Conservation (phyloP, 2,888 invertebrate genomes). For the Hemaris fuciformis region DNA sequence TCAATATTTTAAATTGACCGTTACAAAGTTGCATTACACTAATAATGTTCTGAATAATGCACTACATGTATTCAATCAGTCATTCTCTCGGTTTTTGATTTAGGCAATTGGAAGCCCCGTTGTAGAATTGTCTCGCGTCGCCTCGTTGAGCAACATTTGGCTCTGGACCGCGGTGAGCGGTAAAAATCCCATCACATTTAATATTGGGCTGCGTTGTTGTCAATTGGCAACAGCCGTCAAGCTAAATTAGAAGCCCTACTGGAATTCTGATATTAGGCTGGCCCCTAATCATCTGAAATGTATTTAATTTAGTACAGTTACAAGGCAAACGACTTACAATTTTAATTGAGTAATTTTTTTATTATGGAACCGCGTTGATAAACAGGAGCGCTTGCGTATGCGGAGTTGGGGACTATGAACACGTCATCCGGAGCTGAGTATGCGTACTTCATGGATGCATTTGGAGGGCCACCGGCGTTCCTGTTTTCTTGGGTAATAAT, state of each 20-base stretch:
- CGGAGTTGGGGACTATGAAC: conserved; percentile 97
- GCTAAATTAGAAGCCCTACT: not conserved
- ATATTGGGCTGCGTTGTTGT: not conserved
- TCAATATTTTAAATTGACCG: not conserved
- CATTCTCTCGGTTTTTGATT: not conserved
- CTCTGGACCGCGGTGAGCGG: not conserved
- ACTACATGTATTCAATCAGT: not conserved
- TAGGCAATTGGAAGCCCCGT: not conserved
- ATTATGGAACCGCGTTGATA: not conserved
- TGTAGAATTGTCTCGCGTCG: not conserved
- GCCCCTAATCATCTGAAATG: not conserved
- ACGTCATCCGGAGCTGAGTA: conserved; percentile 97
- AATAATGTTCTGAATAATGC: not conserved
- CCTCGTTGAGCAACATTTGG: conserved; percentile 6
- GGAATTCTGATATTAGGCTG: conserved; percentile 9
- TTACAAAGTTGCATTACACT: not conserved
- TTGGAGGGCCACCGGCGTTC: conserved; percentile 95
- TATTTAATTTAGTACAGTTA: not conserved
- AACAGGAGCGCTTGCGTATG: conserved; percentile 94
- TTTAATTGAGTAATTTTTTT: not conserved
- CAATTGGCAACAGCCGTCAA: not conserved
- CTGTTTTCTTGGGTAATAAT: conserved; percentile 93
- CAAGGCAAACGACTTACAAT: not conserved
- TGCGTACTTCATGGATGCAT: conserved; percentile 97
- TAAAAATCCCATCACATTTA: not conserved